Percentiles rank a stretch among this genome's conserved stretches.
These are phyloP conservation scores for Emydura subglobosa DNA, from an alignment of 2,113 vertebrate genomes.

Conservation along the genomic window DNA sequence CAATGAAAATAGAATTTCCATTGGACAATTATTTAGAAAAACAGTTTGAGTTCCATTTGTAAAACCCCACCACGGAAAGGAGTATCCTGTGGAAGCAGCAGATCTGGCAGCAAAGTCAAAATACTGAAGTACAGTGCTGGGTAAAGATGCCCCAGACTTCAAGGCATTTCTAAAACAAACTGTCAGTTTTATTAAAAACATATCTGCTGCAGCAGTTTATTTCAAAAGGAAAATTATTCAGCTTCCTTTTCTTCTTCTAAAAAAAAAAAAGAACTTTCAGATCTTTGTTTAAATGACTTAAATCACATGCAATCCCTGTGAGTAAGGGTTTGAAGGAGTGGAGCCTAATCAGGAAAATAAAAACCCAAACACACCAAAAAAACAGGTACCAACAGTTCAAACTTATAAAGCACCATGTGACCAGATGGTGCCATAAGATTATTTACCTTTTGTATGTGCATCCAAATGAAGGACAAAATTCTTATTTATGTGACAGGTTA, in stretches of 20 bases:
- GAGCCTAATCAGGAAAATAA: background rate
- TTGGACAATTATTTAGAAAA: no score
- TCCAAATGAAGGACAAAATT: background rate
- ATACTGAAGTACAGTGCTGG: background rate
- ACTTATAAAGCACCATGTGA: background rate
- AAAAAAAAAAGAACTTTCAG: background rate
- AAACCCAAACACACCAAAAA: background rate
- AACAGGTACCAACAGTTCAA: background rate
- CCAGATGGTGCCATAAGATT: background rate
- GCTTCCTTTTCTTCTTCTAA: accelerated
- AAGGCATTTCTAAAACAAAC: background rate
- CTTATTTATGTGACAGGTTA: background rate
- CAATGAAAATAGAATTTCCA: no score
- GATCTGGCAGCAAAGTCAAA: background rate
- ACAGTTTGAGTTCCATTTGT: no score
- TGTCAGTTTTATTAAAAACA: background rate
- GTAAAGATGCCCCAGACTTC: background rate
- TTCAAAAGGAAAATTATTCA: background rate
- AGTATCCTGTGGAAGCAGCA: background rate
- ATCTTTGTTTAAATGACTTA: background rate
- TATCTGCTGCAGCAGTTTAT: background rate
- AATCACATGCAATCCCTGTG: background rate
- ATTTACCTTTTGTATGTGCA: background rate
- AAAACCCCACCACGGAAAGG: no score
- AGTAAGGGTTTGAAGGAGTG: background rate